A percentile compares a stretch with the other conserved stretches of the same genome.
These are phyloP conservation scores for Pipra filicauda DNA, from an alignment of 2,113 vertebrate species.

Conservation along the genomic window DNA sequence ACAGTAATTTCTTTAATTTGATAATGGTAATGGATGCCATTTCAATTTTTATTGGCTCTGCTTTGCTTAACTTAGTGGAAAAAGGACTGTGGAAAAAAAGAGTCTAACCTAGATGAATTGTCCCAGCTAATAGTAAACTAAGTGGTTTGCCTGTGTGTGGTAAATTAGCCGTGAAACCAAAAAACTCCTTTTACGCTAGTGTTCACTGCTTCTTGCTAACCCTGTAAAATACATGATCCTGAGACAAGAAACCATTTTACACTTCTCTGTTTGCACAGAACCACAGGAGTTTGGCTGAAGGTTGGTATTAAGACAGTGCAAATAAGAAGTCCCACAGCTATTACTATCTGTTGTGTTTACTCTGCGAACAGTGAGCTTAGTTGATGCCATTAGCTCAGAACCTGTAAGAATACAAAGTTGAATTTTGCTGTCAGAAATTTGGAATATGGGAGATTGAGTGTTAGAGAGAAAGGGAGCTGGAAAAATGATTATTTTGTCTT, in stretches of 20 bases:
- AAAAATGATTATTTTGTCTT: background rate
- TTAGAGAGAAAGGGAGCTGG: background rate
- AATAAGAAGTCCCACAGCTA: background rate
- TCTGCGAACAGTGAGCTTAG: background rate
- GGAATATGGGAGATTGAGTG: background rate
- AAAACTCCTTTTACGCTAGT: background rate
- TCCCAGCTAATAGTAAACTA: background rate
- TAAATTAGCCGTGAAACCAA: background rate
- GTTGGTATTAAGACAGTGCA: background rate
- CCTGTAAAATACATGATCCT: background rate
- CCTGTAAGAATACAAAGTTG: background rate
- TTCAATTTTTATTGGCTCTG: background rate
- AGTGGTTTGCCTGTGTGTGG: background rate
- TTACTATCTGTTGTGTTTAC: background rate
- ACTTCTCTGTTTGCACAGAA: background rate
- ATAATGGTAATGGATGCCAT: background rate
- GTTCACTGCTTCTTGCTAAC: background rate
- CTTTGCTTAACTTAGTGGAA: background rate
- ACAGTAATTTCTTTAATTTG: background rate
- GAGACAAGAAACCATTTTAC: background rate
- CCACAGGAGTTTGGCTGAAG: background rate
- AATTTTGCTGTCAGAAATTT: background rate
- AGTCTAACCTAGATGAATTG: background rate
- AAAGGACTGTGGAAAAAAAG: background rate
- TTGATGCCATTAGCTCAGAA: background rate